Evolutionary conservation across 2,888 invertebrate species (phyloP), one percentile per base, ranked within the genome.

Genomic region (Agonum fuliginosum): DNA sequence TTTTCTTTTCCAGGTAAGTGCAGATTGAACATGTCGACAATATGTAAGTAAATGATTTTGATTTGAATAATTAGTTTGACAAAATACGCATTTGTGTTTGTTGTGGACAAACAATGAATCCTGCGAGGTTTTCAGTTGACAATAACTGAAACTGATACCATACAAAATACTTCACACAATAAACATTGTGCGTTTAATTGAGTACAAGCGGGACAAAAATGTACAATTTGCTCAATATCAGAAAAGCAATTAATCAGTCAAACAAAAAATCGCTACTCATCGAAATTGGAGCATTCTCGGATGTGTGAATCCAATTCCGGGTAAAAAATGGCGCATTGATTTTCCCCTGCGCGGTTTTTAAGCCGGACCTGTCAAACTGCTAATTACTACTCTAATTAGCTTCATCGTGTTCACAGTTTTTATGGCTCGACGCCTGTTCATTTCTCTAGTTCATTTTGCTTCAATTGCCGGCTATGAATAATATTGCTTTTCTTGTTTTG

Each of bases 361-460:
- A 67, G 67, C 67, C 58, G 5, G 30, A 43, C 67, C 67, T 67
- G 67, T 67, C 43, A 67, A 67, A 67, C 67, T 22, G 67, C 37
- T 67, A 67, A 67, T 67, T 67, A 67, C 58, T 62, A 62, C 30
- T 62, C 58, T 62, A 62, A 62, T 62, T 62, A 62, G 58, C 58
- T 62, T 30, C 17, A 30, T 17, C 30, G 58, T 62, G 58, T 62
- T 62, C 58, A 30, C 58, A 62, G 14, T 62, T 62, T 62, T 62
- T 62, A 62, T 62, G 58, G 58, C 30, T 30, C 14, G 30, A 62
- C 30, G 58, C 58, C 58, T 62, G 58, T 30, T 62, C 58, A 62
- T 62, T 62, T 62, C 58, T 30, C 58, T 62, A 27, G 58, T 62
- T 62, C 27, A 62, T 62, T 62, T 14, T 58, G 14, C 27, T 58